A percentile compares a stretch with the other conserved stretches of the same genome.
Evolutionary conservation across 1,140 invertebrate species (phyloP).

Genomic region (Drosophila baimaii): DNA sequence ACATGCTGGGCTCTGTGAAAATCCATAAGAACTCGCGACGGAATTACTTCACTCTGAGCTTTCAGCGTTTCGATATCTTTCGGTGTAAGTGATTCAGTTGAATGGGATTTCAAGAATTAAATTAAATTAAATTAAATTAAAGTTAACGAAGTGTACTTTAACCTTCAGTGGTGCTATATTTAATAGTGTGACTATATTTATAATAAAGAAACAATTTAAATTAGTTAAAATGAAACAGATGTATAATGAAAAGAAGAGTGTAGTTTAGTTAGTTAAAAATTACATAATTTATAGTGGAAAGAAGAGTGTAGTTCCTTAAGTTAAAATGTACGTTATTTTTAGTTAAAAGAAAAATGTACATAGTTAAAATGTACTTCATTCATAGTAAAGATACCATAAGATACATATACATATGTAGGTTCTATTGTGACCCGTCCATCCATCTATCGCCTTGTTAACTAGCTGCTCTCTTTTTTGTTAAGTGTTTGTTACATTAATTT

Average conservation of each 20-base stretch:
- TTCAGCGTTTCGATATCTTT: constrained; percentile 78
- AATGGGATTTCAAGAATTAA: too few relatives aligned
- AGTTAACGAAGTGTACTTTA: background rate
- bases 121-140: too few relatives aligned
- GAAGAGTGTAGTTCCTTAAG: background rate
- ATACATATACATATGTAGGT: too few relatives aligned
- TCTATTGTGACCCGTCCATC: background rate
- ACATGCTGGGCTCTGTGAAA: constrained; percentile 77
- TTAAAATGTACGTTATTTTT: too few relatives aligned
- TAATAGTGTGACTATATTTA: background rate
- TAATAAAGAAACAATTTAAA: too few relatives aligned
- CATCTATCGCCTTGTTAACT: background rate
- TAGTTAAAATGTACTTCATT: too few relatives aligned
- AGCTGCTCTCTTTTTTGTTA: too few relatives aligned
- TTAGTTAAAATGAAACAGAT: too few relatives aligned
- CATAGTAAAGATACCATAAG: too few relatives aligned
- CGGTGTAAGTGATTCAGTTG: constrained; percentile 63
- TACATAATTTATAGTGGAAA: background rate
- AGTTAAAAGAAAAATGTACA: too few relatives aligned
- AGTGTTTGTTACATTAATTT: background rate
- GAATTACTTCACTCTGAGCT: constrained; percentile 78
- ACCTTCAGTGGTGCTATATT: background rate
- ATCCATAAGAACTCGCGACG: constrained; percentile 73
- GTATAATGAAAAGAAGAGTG: background rate
- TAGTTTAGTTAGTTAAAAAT: background rate